Evolutionary conservation across 2,888 invertebrate genomes (phyloP).

Genomic region (Cheilosia impressa): DNA sequence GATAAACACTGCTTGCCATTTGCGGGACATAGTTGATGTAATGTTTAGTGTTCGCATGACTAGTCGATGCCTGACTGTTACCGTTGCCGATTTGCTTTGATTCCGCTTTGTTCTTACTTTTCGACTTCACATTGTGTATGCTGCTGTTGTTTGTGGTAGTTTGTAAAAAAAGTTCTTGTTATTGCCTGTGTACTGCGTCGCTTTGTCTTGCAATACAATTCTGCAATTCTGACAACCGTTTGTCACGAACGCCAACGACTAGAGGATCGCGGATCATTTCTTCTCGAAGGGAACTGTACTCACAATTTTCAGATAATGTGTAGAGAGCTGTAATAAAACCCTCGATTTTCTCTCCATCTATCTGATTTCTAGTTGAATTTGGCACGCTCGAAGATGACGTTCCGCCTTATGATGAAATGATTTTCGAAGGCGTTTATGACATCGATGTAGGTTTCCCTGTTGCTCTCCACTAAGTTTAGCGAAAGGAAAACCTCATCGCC

Average conservation of each 20-base stretch:
- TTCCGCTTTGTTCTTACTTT: neutral
- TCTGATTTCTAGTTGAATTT: constrained; percentile 45
- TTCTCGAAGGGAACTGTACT: constrained; percentile 23
- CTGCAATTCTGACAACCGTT: constrained; percentile 18
- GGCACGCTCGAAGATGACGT: constrained; percentile 51
- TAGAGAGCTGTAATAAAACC: constrained; percentile 57
- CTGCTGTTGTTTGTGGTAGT: constrained; percentile 13
- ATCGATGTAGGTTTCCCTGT: constrained; percentile 14
- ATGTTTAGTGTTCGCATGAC: neutral
- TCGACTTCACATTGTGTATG: constrained; percentile 1
- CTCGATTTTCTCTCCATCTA: constrained; percentile 47
- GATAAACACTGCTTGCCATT: constrained; percentile 23
- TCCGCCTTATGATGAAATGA: constrained; percentile 39
- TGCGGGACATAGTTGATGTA: constrained; percentile 20
- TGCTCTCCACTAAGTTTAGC: constrained; percentile 1
- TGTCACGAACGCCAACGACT: constrained; percentile 45
- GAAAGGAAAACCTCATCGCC: constrained; percentile 11
- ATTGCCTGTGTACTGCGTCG: constrained; percentile 23
- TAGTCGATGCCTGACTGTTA: neutral
- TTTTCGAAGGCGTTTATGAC: constrained; percentile 26
- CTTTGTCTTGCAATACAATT: constrained; percentile 23
- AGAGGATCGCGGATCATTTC: constrained; percentile 51
- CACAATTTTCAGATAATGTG: constrained; percentile 43
- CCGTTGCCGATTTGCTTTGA: constrained; percentile 9
- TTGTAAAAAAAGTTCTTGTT: constrained; percentile 21